phyloP scores from a whole-genome alignment of 2,113 vertebrate species.

The Pipra filicauda region DNA sequence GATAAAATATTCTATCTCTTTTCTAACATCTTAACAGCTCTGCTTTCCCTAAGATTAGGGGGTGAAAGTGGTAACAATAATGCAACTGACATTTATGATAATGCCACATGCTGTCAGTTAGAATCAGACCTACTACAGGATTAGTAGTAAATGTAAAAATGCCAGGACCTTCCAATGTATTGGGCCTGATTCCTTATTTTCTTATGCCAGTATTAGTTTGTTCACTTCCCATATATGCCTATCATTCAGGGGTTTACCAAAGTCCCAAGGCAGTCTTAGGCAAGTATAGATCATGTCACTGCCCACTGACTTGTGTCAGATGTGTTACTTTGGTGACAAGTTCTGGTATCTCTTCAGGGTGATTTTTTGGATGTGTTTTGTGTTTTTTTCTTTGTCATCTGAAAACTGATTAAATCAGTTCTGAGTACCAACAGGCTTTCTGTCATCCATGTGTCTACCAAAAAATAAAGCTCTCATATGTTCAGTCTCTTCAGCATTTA shows the following conservation, averaged over 20 bases:
- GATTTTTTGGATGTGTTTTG: neutral
- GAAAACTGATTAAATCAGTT: constrained; percentile 65
- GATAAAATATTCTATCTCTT: neutral
- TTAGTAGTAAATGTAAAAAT: constrained; percentile 41
- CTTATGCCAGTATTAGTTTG: neutral
- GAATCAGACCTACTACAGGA: neutral
- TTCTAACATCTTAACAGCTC: constrained; percentile 7
- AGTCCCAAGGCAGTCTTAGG: neutral
- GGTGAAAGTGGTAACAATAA: constrained; percentile 26
- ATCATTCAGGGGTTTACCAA: neutral
- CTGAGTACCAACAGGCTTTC: constrained; percentile 48
- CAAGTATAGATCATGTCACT: neutral
- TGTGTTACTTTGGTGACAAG: constrained; percentile 58
- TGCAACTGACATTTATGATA: constrained; percentile 45
- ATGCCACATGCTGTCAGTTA: constrained; percentile 37
- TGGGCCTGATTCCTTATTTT: neutral
- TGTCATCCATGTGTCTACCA: constrained; percentile 45
- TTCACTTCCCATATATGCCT: neutral
- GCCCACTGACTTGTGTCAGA: constrained; percentile 8
- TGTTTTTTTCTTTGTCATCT: constrained; percentile 9
- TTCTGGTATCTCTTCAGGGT: constrained; percentile 27
- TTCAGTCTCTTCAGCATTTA: constrained; percentile 13
- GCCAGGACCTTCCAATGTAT: neutral
- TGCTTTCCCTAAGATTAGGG: constrained; percentile 31
- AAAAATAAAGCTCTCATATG: constrained; percentile 6